A percentile compares a stretch with the other conserved stretches of the same genome.
These are phyloP conservation scores for Lophotis ruficrista DNA, from an alignment of 2,113 vertebrate genomes.

Conservation along the genomic window DNA sequence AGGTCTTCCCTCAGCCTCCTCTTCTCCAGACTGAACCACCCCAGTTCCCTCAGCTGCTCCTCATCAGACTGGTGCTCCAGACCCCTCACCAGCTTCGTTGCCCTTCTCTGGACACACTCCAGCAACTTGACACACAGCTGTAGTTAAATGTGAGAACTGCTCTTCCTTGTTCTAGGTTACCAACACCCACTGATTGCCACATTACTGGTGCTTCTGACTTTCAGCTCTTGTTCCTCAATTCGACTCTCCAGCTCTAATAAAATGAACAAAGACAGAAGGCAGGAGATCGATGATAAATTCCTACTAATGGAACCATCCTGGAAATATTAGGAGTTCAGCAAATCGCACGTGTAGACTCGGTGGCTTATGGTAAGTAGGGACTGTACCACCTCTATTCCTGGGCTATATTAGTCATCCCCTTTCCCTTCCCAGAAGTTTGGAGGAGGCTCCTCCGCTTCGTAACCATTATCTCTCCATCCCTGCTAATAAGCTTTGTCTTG, in stretches of 20 bases:
- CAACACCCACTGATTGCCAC: neutral
- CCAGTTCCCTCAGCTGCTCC: no score
- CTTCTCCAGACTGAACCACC: no score
- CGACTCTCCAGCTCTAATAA: neutral
- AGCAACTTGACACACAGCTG: neutral
- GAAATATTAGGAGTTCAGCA: neutral
- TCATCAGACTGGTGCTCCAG: no score
- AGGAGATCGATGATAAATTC: neutral
- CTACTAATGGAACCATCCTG: neutral
- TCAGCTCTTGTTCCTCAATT: neutral
- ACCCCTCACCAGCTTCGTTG: no score
- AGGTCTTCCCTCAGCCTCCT: no score
- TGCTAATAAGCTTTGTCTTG: neutral
- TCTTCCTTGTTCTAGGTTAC: neutral
- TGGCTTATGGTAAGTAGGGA: neutral
- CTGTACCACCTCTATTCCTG: neutral
- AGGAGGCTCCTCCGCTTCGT: neutral
- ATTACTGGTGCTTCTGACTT: neutral
- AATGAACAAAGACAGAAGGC: neutral
- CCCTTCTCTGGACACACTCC: no score
- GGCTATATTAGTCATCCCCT: neutral
- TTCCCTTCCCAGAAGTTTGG: neutral
- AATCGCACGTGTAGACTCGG: neutral
- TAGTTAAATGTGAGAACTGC: fast-evolving
- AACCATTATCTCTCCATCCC: neutral